A percentile compares a stretch with the other conserved stretches of the same genome.
These are phyloP conservation scores for Tympanuchus pallidicinctus DNA, from an alignment of 2,113 vertebrate species.

Conservation along the genomic window DNA sequence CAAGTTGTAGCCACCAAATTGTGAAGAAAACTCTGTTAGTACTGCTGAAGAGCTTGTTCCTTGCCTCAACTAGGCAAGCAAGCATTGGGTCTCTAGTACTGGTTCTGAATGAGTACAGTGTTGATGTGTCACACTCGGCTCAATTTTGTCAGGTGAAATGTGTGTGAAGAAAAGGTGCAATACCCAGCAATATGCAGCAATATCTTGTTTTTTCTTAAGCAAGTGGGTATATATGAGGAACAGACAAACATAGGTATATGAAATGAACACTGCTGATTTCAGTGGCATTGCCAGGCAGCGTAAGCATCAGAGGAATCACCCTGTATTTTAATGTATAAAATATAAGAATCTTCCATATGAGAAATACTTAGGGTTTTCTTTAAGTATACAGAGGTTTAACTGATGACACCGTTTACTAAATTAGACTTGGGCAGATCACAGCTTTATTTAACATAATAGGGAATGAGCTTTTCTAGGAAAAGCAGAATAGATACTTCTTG, in stretches of 20 bases:
- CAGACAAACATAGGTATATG: fast-evolving
- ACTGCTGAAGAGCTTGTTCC: background rate
- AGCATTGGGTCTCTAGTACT: too few species aligned
- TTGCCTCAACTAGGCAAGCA: background rate
- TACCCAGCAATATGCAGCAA: too few species aligned
- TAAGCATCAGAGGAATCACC: background rate
- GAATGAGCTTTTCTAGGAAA: background rate
- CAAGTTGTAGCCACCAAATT: background rate
- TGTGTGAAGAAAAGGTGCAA: background rate
- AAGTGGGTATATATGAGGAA: background rate
- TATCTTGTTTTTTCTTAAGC: background rate
- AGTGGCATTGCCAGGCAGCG: background rate
- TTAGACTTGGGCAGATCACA: background rate
- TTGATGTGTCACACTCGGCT: fast-evolving
- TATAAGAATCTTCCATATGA: background rate
- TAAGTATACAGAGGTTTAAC: background rate
- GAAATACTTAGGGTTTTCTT: background rate
- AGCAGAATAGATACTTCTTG: background rate
- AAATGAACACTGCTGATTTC: background rate
- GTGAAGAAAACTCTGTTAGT: background rate
- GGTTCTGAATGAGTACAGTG: background rate
- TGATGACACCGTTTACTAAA: background rate
- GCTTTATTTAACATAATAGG: background rate
- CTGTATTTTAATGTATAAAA: background rate
- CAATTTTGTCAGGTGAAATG: fast-evolving